Evolutionary conservation across 2,888 invertebrate genomes (phyloP).

Genomic region (Agapetus fuscipes): DNA sequence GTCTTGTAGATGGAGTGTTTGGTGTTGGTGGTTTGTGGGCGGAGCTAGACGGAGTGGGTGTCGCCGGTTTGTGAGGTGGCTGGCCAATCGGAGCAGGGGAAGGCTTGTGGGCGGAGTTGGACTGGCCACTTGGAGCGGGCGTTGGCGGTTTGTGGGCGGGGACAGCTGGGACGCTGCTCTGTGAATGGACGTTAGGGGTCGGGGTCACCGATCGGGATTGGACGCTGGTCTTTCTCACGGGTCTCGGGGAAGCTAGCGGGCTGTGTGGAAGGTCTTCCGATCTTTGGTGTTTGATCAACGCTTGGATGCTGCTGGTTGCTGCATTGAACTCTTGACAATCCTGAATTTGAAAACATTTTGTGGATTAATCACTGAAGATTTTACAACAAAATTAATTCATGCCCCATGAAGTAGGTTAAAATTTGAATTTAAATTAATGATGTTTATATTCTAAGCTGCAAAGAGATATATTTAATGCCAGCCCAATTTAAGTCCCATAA

Average conservation of each 20-base stretch:
- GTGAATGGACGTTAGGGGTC: constrained; percentile 16
- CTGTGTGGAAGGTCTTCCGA: constrained; percentile 37
- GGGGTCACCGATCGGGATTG: constrained; percentile 21
- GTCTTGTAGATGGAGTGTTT: constrained; percentile 6
- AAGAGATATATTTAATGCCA: too few relatives aligned
- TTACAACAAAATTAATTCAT: neutral
- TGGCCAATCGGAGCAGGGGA: too few relatives aligned
- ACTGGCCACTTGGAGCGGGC: constrained; percentile 4
- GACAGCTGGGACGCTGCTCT: constrained; percentile 7
- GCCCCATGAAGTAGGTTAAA: too few relatives aligned
- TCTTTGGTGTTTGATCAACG: constrained; percentile 32
- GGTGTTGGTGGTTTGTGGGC: constrained; percentile 23
- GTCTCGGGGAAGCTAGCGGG: constrained; percentile 44
- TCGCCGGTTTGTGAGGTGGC: too few relatives aligned
- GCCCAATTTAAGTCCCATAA: too few relatives aligned
- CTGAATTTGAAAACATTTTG: constrained; percentile 27
- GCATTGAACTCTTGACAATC: constrained; percentile 56
- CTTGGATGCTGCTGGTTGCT: constrained; percentile 52
- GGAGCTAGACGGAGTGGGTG: too few relatives aligned
- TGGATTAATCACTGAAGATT: neutral
- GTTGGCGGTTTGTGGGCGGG: constrained; percentile 12
- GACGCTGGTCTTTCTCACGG: constrained; percentile 17
- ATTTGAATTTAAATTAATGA: too few relatives aligned
- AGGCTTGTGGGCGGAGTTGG: too few relatives aligned
- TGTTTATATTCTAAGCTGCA: too few relatives aligned